Conservation (phyloP, 2,888 invertebrate genomes). For the Drosophila gaucha region DNA sequence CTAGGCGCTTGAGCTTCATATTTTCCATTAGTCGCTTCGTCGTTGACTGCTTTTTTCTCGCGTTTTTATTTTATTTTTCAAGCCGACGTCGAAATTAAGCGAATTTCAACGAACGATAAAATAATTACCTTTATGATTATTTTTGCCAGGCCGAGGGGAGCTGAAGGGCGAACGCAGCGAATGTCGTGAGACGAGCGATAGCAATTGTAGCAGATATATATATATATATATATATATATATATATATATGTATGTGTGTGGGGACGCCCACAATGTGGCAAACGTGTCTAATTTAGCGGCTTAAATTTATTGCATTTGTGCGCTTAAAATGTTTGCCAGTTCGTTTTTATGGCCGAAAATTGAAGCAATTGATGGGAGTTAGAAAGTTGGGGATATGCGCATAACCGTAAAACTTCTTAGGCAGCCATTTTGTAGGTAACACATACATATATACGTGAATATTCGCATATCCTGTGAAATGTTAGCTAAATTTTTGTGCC, state of each 20-base stretch:
- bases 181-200: conserved; percentile 11
- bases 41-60: conserved; percentile 5
- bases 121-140: conserved; percentile 78
- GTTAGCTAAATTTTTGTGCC: too few relatives aligned
- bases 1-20: conserved; percentile 47
- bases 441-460: neutral
- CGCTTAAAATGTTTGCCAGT: conserved; percentile 68
- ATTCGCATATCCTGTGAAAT: neutral
- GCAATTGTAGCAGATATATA: conserved; percentile 15
- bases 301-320: conserved; percentile 70
- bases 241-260: conserved; percentile 2
- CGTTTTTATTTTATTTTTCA: conserved; percentile 22
- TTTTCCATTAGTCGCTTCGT: conserved; percentile 61
- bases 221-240: neutral
- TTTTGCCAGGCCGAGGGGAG: conserved; percentile 35
- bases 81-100: conserved; percentile 61
- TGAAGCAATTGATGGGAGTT: conserved; percentile 46
- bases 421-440: conserved; percentile 4
- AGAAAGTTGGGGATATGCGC: conserved; percentile 23
- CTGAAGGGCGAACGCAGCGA: neutral
- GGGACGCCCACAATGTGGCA: conserved; percentile 48
- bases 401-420: conserved; percentile 32
- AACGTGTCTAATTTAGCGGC: conserved; percentile 74
- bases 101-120: conserved; percentile 72
- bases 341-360: conserved; percentile 60